Base-by-base conservation (phyloP, 2,113 vertebrate species). In the Hepsetus odoe region DNA sequence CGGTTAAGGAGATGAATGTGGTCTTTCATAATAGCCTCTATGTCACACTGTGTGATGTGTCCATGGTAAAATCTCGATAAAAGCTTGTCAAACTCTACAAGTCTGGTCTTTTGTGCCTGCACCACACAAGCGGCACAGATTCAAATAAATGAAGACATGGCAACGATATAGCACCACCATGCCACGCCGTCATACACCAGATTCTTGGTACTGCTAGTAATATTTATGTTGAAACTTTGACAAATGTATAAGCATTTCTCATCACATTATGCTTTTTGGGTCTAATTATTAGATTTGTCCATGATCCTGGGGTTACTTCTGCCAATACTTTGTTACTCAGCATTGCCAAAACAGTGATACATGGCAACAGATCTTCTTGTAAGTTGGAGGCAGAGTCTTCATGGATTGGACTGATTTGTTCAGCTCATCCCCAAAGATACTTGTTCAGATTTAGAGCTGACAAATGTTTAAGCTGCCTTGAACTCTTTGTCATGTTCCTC, bases 21-120 rank as follows among this genome's bases (percentile, higher is more conserved):
- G 30, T 64, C 61, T 64, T 64, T 64, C 61, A 64, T 35, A 64
- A 64, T 20, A 20, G 61, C 61, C 61, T 35, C 61, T 64, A n/a
- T 35, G 61, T 64, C 16, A 35, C 61, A 38, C 61, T 38, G 35
- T 20, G 61, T 65, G 61, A 65, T 35, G 61, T 22, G 61, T 33
- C 33, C 32, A 22, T 65, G 4, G 61, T 38, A 38, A 65, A 65
- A 65, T 65, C 61, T 22, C 38, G 61, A 65, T 65, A 33, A 65
- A 65, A 65, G 61, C 33, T n/a, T 65, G 61, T 65, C 61, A 65
- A 33, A 38, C 61, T n/a, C 18, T 18, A 62, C 59, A 62, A 62
- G 30, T 33, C 18, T 30, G 32, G 14, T 10, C 61, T 33, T 38
- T 65, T 65, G 61, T 65, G 61, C 22, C 61, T 38, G 38, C 32